These are phyloP conservation scores for Stratiomys singularior DNA, from an alignment of 2,888 invertebrate species.

Conservation along the genomic window DNA sequence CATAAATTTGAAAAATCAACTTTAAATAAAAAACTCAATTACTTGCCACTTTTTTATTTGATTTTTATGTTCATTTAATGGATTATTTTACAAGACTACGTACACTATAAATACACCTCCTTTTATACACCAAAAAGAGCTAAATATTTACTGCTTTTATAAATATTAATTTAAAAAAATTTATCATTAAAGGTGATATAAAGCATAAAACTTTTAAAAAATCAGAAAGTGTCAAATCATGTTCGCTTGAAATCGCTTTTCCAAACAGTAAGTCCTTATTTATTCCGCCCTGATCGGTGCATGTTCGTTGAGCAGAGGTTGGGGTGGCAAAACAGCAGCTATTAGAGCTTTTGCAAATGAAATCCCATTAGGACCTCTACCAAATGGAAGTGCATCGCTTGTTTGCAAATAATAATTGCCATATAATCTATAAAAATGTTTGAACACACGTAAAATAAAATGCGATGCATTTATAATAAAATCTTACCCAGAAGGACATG, in stretches of 20 bases:
- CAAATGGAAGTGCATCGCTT: constrained; percentile 61
- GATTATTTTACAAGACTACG: too few species aligned
- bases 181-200: neutral
- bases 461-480: neutral
- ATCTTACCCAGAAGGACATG: constrained; percentile 60
- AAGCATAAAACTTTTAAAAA: neutral
- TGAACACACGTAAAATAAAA: neutral
- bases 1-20: too few species aligned
- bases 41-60: too few species aligned
- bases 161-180: neutral
- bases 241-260: too few species aligned
- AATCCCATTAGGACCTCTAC: constrained; percentile 55
- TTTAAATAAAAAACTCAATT: too few species aligned
- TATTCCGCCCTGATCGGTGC: neutral
- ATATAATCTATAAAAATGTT: constrained; percentile 55
- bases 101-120: too few species aligned
- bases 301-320: neutral
- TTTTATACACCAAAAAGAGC: neutral
- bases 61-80: too few species aligned
- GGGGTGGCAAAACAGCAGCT: neutral
- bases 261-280: too few species aligned
- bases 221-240: too few species aligned
- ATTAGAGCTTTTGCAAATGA: neutral
- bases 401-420: constrained; percentile 65
- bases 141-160: neutral